These are phyloP conservation scores for Oncorhynchus nerka DNA, from an alignment of 2,113 vertebrate species.

Conservation along the genomic window DNA sequence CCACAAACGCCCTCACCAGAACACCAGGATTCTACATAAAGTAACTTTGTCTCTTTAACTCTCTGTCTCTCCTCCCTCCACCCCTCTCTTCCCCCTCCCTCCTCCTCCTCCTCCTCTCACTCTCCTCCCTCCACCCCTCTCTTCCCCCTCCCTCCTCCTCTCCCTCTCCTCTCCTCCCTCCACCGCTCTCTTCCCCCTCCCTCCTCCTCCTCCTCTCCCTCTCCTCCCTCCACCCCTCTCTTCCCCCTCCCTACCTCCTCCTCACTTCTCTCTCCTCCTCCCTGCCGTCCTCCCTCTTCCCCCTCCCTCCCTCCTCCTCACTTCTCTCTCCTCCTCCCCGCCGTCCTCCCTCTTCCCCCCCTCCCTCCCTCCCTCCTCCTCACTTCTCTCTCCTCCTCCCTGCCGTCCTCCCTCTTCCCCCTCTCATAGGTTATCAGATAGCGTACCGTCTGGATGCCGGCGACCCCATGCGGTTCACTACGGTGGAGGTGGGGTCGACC, in stretches of 20 bases:
- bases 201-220: too few species aligned
- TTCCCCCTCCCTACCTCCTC: neutral
- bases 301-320: neutral
- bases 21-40: conserved; percentile 14
- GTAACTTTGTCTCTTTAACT: neutral
- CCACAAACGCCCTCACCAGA: conserved; percentile 18
- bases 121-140: too few species aligned
- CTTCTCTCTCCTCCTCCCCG: too few species aligned
- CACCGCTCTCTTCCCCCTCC: too few species aligned
- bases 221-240: too few species aligned
- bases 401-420: neutral
- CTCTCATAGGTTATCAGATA: conserved; percentile 86
- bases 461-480: conserved; percentile 86
- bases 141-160: too few species aligned
- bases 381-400: neutral
- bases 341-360: too few species aligned
- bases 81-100: too few species aligned
- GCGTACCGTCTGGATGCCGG: conserved; percentile 88
- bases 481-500: conserved; percentile 88
- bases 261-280: neutral
- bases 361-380: too few species aligned
- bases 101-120: too few species aligned
- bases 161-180: too few species aligned
- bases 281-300: neutral
- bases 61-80: neutral